phyloP scores from a whole-genome alignment of 1,140 invertebrate species.

The Drosophila busckii region DNA sequence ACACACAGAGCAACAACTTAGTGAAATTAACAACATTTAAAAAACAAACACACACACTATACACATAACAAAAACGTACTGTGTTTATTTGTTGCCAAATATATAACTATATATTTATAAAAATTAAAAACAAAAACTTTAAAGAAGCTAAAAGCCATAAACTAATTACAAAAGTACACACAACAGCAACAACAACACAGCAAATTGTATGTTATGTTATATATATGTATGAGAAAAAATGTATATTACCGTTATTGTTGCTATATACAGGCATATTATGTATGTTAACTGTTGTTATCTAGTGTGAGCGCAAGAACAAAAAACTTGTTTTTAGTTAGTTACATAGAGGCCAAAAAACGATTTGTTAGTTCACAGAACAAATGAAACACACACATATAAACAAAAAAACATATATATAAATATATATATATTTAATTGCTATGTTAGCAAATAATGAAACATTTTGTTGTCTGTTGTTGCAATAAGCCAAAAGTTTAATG shows the following conservation, averaged over 20 bases:
- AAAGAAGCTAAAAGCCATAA: slow-evolving; percentile 42
- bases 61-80: slow-evolving; percentile 74
- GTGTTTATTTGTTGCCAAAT: slow-evolving; percentile 77
- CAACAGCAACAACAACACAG: slow-evolving; percentile 27
- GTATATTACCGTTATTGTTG: slow-evolving; percentile 27
- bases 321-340: slow-evolving; percentile 13
- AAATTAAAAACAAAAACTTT: slow-evolving; percentile 8
- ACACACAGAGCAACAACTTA: slow-evolving; percentile 48
- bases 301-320: too few species aligned
- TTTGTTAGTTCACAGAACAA: slow-evolving; percentile 75
- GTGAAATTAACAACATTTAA: slow-evolving; percentile 62
- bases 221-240: slow-evolving; percentile 5
- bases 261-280: slow-evolving; percentile 20
- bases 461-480: slow-evolving; percentile 39
- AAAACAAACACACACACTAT: slow-evolving; percentile 37
- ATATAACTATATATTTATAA: slow-evolving; percentile 68
- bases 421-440: slow-evolving; percentile 31
- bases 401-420: slow-evolving; percentile 37
- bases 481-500: slow-evolving; percentile 1
- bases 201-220: slow-evolving; percentile 34
- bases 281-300: too few species aligned
- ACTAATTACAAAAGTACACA: too few species aligned
- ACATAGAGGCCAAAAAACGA: slow-evolving; percentile 56
- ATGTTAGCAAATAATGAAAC: slow-evolving; percentile 40
- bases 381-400: slow-evolving; percentile 33